phyloP scores from a whole-genome alignment of 2,797 vertebrate genomes.

The Momotus momota region DNA sequence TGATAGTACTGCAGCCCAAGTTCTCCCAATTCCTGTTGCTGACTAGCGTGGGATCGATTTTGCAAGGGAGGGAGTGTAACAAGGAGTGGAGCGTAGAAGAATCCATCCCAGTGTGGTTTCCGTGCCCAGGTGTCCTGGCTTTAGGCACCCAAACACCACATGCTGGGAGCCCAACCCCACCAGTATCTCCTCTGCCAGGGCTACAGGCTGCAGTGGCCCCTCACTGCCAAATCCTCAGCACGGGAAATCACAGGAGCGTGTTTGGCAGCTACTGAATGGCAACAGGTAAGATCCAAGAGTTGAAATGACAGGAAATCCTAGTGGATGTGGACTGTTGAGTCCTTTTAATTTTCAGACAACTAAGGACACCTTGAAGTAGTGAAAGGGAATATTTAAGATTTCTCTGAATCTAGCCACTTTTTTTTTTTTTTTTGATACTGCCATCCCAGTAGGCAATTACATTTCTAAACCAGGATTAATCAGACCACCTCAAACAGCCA shows the following conservation, averaged over 20 bases:
- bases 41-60: accelerated
- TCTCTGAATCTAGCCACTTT: not conserved
- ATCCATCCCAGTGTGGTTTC: accelerated
- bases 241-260: not conserved
- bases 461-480: conserved; percentile 36
- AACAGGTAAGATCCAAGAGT: not conserved
- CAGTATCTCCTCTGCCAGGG: not conserved
- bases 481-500: not conserved
- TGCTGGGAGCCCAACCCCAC: not conserved
- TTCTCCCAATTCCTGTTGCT: not conserved
- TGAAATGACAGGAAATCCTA: not conserved
- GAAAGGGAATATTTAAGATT: conserved; percentile 43
- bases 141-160: not conserved
- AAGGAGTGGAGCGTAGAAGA: not conserved
- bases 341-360: conserved; percentile 10
- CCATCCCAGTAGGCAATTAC: conserved; percentile 21
- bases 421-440: not conserved
- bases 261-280: not conserved
- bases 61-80: not conserved
- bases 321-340: accelerated
- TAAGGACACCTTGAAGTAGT: conserved; percentile 47
- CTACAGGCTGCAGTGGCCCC: not conserved
- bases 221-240: accelerated
- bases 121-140: not conserved
- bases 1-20: accelerated